Conservation (phyloP, 2,888 invertebrate genomes). For the Mermis nigrescens region DNA sequence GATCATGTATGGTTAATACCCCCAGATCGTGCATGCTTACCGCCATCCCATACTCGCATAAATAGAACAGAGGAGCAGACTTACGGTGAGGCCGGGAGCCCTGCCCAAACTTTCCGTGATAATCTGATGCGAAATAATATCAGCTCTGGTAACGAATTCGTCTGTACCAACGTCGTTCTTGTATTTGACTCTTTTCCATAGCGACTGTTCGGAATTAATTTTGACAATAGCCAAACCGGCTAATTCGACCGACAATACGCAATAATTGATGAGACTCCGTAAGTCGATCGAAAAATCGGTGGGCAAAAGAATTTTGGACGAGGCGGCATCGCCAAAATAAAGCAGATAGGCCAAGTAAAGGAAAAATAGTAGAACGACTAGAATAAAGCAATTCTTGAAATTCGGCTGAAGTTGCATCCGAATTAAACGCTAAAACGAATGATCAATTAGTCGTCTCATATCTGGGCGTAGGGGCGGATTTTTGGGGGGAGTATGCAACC, state of each 20-base stretch:
- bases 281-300: neutral
- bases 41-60: too few species aligned
- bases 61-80: too few species aligned
- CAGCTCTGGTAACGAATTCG: conserved; percentile 28
- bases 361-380: conserved; percentile 20
- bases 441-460: too few species aligned
- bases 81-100: conserved; percentile 24
- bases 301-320: neutral
- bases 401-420: conserved; percentile 14
- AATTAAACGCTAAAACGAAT: too few species aligned
- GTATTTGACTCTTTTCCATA: neutral
- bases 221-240: conserved; percentile 26
- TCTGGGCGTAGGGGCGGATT: too few species aligned
- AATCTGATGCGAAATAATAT: conserved; percentile 28
- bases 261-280: conserved; percentile 7
- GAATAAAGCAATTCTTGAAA: conserved; percentile 21
- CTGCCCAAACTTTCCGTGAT: conserved; percentile 25
- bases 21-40: too few species aligned
- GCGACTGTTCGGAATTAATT: conserved; percentile 21
- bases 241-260: conserved; percentile 15
- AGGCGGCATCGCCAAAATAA: neutral
- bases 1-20: too few species aligned
- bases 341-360: conserved; percentile 19
- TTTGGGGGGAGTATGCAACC: too few species aligned
- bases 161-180: conserved; percentile 13